Percentiles rank a stretch among this genome's conserved stretches.
Conservation (phyloP, 2,797 vertebrate genomes). For the Sardinella longiceps region DNA sequence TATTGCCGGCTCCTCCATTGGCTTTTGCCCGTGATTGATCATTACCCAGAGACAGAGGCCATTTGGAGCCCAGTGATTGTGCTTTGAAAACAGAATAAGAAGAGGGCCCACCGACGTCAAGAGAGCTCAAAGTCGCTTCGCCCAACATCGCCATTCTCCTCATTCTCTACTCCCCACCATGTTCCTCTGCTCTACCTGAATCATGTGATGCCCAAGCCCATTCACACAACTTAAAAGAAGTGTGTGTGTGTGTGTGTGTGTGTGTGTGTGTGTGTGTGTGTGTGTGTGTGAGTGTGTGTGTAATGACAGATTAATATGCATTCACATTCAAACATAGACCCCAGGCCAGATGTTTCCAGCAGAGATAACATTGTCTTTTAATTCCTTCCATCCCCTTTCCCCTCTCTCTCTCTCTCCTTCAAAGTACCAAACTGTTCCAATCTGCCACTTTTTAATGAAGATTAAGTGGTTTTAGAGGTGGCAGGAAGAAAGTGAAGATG, state of each 20-base stretch:
- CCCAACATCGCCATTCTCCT: slow-evolving; percentile 2
- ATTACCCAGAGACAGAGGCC: slow-evolving; percentile 68
- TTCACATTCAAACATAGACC: slow-evolving; percentile 13
- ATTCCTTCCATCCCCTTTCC: neutral
- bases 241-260: neutral
- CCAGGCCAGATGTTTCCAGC: slow-evolving; percentile 10
- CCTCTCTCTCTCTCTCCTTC: neutral
- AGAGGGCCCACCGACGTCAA: slow-evolving; percentile 50
- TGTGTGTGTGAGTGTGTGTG: too few species aligned
- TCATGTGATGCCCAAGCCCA: neutral
- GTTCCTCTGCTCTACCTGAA: neutral
- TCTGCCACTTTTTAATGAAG: slow-evolving; percentile 25
- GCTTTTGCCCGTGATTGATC: slow-evolving; percentile 66
- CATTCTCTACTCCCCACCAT: neutral
- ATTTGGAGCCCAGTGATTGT: slow-evolving; percentile 65
- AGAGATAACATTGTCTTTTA: slow-evolving; percentile 26
- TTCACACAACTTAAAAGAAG: neutral
- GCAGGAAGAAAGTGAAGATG: slow-evolving; percentile 16
- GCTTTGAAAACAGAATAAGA: slow-evolving; percentile 57
- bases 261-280: too few species aligned
- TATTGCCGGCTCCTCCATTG: slow-evolving; percentile 67
- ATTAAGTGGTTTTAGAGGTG: slow-evolving; percentile 7
- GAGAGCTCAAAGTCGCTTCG: slow-evolving; percentile 46
- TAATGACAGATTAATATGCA: slow-evolving; percentile 1
- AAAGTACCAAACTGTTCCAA: neutral